Evolutionary conservation across 1,140 invertebrate species (phyloP).

Genomic region (Nixonia krombeini): DNA sequence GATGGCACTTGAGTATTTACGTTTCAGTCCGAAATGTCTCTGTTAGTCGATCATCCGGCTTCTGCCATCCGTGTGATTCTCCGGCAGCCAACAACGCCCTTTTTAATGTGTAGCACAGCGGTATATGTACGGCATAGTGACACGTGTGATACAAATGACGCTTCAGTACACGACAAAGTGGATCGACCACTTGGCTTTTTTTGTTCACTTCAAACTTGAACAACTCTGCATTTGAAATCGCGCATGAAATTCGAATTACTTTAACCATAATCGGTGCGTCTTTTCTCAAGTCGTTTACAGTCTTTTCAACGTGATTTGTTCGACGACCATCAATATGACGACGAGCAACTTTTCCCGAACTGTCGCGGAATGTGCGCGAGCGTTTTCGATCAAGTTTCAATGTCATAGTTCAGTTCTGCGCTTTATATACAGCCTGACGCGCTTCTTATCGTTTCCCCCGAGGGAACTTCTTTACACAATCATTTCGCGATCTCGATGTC

Average conservation of each 20-base stretch:
- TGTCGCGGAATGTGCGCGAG: conserved; percentile 7
- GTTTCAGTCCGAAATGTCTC: no score
- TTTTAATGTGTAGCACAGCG: no score
- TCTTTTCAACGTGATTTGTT: conserved; percentile 5
- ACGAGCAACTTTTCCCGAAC: not conserved
- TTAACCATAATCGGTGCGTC: conserved; percentile 2
- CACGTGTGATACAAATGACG: not conserved
- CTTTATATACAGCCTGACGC: no score
- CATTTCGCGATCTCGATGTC: not conserved
- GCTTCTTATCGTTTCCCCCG: not conserved
- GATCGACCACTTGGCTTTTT: not conserved
- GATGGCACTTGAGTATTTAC: no score
- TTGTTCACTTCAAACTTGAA: not conserved
- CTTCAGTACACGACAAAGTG: not conserved
- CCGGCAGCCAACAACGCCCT: no score
- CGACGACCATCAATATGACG: not conserved
- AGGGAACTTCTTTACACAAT: not conserved
- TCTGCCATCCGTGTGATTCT: no score
- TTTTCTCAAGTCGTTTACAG: conserved; percentile 1
- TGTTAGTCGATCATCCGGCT: no score
- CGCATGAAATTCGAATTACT: not conserved
- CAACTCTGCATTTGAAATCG: no score
- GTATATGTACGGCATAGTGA: no score
- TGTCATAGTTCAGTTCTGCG: no score
- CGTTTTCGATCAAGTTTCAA: not conserved